Base-by-base conservation (phyloP, 1,140 invertebrate species). In the Lordiphosa clarofinis region DNA sequence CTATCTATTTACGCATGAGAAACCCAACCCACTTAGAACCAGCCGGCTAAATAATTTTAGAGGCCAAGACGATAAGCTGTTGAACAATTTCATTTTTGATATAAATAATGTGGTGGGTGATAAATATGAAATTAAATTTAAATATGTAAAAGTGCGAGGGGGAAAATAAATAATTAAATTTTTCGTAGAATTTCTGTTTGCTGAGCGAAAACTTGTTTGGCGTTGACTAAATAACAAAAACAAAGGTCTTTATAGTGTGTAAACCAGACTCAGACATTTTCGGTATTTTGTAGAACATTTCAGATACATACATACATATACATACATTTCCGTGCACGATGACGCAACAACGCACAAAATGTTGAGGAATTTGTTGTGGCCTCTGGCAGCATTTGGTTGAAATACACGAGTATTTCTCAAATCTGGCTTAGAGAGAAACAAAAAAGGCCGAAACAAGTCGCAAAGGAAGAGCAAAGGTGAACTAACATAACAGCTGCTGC, bases 81-180 rank as follows among this genome's bases (percentile, higher is more conserved):
- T 36, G 21, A 42, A 28, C 9, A 37, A 66, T 71, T 57, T 38
- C 35, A 35, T 19, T 31, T 48, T 21, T 47, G 40, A 54, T 47
- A 55, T 39, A 56, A 56, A 54, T 44, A 58, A 56, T 55, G 52
- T 46, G 35, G 42, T 31, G 52, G 15, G 49, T 54, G 37, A 81
- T 74, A 81, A 79, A 79, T 66, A 63, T 56, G 28, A 36, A 60
- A 70, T 59, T 75, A 74, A 81, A 81, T 78, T 78, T 63, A 76
- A 50, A 52, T 31, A 42, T 65, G 60, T 60, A 13, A 21, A 55
- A 33, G 5, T 12, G n/a, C 1, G 1, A 6, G 4, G 24, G 4
- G 24, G 7, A 6, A 4, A 7, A 48, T 46, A 64, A 31, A 68
- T 39, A 47, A 8, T 47, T 40, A 46, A 58, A 36, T 66, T 53